A percentile compares a stretch with the other conserved stretches of the same genome.
phyloP scores from a whole-genome alignment of 2,888 invertebrate genomes.

The Ganaspis brasiliensis region DNA sequence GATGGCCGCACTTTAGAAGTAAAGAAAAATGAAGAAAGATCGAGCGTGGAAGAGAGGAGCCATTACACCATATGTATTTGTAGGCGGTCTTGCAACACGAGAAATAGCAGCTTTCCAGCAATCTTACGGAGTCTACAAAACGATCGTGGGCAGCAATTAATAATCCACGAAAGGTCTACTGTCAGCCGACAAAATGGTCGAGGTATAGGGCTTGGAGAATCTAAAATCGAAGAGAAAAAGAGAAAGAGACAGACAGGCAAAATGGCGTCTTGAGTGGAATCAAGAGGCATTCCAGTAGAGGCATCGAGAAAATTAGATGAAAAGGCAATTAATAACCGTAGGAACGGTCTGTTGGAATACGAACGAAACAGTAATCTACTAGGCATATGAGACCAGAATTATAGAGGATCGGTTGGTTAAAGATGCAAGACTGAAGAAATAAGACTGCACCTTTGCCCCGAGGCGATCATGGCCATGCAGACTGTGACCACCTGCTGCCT shows the following conservation, averaged over 20 bases:
- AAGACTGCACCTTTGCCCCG: constrained; percentile 66
- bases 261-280: constrained; percentile 49
- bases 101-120: constrained; percentile 18
- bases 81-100: constrained; percentile 33
- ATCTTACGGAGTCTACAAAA: constrained; percentile 23
- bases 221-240: constrained; percentile 27
- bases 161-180: constrained; percentile 52
- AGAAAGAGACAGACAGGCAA: constrained; percentile 30
- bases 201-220: constrained; percentile 24
- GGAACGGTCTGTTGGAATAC: constrained; percentile 61
- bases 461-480: constrained; percentile 58
- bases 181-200: constrained; percentile 62
- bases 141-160: constrained; percentile 57
- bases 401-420: constrained; percentile 58
- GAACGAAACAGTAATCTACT: constrained; percentile 64
- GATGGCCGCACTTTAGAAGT: background rate
- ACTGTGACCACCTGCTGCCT: constrained; percentile 79
- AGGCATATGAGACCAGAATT: constrained; percentile 58
- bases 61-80: constrained; percentile 32
- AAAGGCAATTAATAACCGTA: constrained; percentile 71
- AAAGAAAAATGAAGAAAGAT: constrained; percentile 31
- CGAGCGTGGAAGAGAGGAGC: background rate
- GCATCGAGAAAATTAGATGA: constrained; percentile 64
- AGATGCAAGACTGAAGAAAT: constrained; percentile 51
- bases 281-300: constrained; percentile 12